Evolutionary conservation across 2,113 vertebrate genomes (phyloP).

Genomic region (Ophiodon elongatus): DNA sequence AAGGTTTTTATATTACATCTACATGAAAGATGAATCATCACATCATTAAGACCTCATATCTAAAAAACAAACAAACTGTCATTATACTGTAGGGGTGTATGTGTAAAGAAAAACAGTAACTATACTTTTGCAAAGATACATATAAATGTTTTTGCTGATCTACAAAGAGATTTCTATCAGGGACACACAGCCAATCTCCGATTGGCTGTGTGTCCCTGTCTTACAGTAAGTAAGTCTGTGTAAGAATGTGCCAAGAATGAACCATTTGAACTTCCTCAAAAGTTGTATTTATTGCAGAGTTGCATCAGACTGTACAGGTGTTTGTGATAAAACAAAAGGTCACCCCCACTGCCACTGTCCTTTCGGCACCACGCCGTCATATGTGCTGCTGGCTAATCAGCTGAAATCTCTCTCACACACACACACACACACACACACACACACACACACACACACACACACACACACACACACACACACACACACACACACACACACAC

Average conservation of each 20-base stretch:
- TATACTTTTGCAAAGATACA: not conserved
- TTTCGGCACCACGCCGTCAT: not conserved
- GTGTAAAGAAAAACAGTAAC: not conserved
- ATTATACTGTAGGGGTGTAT: not conserved
- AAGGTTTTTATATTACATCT: not conserved
- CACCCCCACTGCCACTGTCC: not conserved
- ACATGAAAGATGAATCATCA: not conserved
- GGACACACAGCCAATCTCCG: too few species aligned
- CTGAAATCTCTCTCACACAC: not conserved
- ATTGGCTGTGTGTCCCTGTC: not conserved
- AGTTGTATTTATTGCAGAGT: not conserved
- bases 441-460: not conserved
- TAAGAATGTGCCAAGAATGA: too few species aligned
- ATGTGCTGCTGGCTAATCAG: conserved; percentile 4
- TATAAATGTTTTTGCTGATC: not conserved
- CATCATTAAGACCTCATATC: not conserved
- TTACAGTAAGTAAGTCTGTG: too few species aligned
- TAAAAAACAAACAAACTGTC: not conserved
- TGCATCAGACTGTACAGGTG: not conserved
- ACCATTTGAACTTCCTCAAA: not conserved
- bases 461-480: not conserved
- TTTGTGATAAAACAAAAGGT: not conserved
- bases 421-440: not conserved
- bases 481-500: too few species aligned
- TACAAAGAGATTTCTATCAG: not conserved